phyloP scores from a whole-genome alignment of 2,797 vertebrate species.

The Prunella strophiata region DNA sequence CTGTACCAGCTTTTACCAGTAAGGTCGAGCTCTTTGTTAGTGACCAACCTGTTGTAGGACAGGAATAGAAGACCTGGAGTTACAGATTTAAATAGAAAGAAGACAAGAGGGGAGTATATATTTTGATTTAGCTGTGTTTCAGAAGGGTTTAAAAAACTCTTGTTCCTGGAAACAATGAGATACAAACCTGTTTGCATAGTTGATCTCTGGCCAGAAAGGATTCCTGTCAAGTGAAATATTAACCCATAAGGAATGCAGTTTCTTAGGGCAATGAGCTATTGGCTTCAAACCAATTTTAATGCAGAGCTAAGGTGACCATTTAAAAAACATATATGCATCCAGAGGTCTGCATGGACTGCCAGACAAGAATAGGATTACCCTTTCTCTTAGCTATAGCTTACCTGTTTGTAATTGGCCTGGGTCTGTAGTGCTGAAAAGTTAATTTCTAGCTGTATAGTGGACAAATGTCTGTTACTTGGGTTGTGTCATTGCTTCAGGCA shows the following conservation, averaged over 20 bases:
- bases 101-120: background rate
- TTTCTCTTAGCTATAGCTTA: background rate
- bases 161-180: conserved; percentile 43
- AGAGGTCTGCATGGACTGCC: background rate
- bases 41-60: background rate
- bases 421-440: background rate
- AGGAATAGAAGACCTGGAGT: background rate
- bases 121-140: conserved; percentile 26
- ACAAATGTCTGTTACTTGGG: background rate
- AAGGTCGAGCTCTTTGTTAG: background rate
- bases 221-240: conserved; percentile 71
- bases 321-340: conserved; percentile 45
- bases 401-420: background rate
- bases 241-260: conserved; percentile 57
- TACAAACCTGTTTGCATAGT: conserved; percentile 55
- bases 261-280: conserved; percentile 30
- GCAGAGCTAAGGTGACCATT: conserved; percentile 38
- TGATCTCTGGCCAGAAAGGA: conserved; percentile 48
- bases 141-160: conserved; percentile 24
- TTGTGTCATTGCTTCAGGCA: background rate
- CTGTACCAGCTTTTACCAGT: background rate
- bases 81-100: background rate
- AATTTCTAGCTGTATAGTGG: background rate
- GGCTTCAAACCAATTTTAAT: conserved; percentile 22
- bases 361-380: background rate